Evolutionary conservation across 2,797 vertebrate species (phyloP).

Genomic region (Odontamblyopus rebecca): DNA sequence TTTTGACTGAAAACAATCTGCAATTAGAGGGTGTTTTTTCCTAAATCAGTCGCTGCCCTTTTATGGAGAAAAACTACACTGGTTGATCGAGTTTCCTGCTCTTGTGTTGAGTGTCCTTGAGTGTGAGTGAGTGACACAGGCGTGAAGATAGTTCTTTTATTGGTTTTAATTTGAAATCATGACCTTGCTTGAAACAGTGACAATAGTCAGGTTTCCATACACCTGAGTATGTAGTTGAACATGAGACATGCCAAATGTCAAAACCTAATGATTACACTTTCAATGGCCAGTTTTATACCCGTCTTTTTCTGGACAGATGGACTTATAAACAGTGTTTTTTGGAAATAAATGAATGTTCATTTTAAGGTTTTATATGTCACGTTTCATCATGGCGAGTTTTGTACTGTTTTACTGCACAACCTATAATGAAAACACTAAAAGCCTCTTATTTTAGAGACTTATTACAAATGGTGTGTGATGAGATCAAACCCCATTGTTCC

Average conservation of each 20-base stretch:
- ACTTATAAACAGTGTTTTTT: constrained; percentile 61
- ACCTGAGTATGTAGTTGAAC: constrained; percentile 38
- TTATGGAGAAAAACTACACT: constrained; percentile 13
- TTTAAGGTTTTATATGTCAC: constrained; percentile 47
- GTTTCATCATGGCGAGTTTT: constrained; percentile 44
- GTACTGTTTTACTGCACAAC: constrained; percentile 34
- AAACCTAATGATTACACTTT: constrained; percentile 34
- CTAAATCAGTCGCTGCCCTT: constrained; percentile 30
- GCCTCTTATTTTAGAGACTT: constrained; percentile 15
- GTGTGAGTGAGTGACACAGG: constrained; percentile 13
- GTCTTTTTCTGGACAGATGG: constrained; percentile 37
- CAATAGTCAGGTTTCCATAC: constrained; percentile 72
- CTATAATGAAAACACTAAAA: constrained; percentile 37
- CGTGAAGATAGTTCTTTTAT: constrained; percentile 50
- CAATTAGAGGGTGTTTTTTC: constrained; percentile 21
- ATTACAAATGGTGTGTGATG: constrained; percentile 16
- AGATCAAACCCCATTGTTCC: constrained; percentile 21
- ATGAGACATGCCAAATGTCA: constrained; percentile 31
- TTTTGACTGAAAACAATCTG: constrained; percentile 27
- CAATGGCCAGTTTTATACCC: constrained; percentile 34
- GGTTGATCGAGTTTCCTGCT: constrained; percentile 56
- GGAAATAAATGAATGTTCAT: constrained; percentile 69
- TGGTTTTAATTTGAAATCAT: constrained; percentile 64
- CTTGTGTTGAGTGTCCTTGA: constrained; percentile 43
- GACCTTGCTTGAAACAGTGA: constrained; percentile 38